Base-by-base conservation (phyloP, 2,888 invertebrate genomes). In the Balanococcus diminutus region DNA sequence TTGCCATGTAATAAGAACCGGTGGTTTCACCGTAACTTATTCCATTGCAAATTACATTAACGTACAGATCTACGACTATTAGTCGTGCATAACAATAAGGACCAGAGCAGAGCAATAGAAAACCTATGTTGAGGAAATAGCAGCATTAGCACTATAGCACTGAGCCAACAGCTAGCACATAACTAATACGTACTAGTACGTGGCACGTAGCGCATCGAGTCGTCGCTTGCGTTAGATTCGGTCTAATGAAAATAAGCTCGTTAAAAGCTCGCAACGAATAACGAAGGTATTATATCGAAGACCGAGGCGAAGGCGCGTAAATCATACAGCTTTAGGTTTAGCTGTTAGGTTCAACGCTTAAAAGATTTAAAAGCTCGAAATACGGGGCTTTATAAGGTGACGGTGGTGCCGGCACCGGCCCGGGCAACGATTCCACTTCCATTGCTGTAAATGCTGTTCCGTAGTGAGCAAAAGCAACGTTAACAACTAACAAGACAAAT, bases 401-500 rank as follows among this genome's bases (percentile, higher is more conserved):
- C 42, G 42, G 42, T 16, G 9, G 14, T 8, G 16, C 16, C 42
- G 42, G 42, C 42, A 9, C 14, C 42, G 42, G 14, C 36, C 8
- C 36, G 4, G 3, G 8, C 42, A 16, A 11, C 16, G 42, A 16
- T n/a, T n/a, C n/a, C 42, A 16, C 42, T 42, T 5, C 42, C 42
- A 42, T 5, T 11, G 42, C 5, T 9, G 42, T 11, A 11, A 36
- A 36, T 36, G n/a, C n/a, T n/a, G n/a, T n/a, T n/a, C n/a, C n/a
- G n/a, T n/a, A n/a, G n/a, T n/a, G n/a, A n/a, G n/a, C n/a, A n/a
- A n/a, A n/a, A 16, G 42, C 42, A 16, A 16, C 42, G 42, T 42
- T 42, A 42, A 42, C 82, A 82, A 82, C 16, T 42, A 42, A 42
- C 82, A 82, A 82, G 82, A 82, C 82, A 51, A 82, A 82, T 82